These are phyloP conservation scores for Oreochromis aureus DNA, from an alignment of 2,113 vertebrate genomes.

Conservation along the genomic window DNA sequence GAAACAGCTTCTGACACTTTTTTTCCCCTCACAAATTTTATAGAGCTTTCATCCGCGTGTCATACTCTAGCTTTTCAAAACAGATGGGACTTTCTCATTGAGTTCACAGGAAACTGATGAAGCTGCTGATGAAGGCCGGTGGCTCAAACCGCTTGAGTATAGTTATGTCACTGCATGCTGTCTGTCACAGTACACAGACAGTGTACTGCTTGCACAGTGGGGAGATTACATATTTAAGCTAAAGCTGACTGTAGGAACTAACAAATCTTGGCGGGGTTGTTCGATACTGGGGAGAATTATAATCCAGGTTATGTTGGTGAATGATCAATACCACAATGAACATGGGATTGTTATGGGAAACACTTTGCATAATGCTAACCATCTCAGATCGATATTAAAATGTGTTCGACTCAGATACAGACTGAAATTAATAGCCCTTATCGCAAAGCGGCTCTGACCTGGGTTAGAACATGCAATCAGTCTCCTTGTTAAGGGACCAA, in stretches of 20 bases:
- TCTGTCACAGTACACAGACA: not conserved
- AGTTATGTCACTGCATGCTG: not conserved
- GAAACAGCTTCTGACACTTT: not conserved
- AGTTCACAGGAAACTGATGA: not conserved
- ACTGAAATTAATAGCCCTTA: conserved; percentile 37
- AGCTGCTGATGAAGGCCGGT: not conserved
- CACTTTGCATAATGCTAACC: conserved; percentile 9
- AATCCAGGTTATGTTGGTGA: not conserved
- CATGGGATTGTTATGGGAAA: not conserved
- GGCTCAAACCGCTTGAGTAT: not conserved
- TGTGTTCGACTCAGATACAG: conserved; percentile 16
- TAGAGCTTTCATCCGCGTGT: not conserved
- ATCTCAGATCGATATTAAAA: conserved; percentile 39
- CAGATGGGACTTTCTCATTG: not conserved
- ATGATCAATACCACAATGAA: not conserved
- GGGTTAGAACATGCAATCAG: conserved; percentile 15
- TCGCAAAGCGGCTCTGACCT: conserved; percentile 19
- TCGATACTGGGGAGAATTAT: not conserved
- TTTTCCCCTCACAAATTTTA: not conserved
- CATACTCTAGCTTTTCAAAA: not conserved
- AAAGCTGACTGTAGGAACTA: not conserved
- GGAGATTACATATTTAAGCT: not conserved
- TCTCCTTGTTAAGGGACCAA: not conserved
- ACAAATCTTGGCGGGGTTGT: not conserved
- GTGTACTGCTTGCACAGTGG: not conserved